Conservation (phyloP, 1,140 invertebrate species). For the Aphaenogaster floridana region DNA sequence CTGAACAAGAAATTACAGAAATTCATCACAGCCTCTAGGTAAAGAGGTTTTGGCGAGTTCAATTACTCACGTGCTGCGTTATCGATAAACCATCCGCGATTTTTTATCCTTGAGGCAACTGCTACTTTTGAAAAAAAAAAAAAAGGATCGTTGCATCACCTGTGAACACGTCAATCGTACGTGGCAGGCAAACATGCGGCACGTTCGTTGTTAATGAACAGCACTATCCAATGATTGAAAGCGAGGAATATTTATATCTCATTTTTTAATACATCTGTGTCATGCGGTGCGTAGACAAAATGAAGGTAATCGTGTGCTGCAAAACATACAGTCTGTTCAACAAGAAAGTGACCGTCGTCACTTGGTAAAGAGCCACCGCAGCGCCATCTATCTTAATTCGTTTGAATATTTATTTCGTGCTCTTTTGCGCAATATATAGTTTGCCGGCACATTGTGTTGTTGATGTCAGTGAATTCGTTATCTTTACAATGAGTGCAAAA, state of each 20-base stretch:
- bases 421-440: too few relatives aligned
- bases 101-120: background rate
- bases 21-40: background rate
- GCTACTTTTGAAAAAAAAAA: background rate
- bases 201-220: conserved; percentile 36
- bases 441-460: too few relatives aligned
- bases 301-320: background rate
- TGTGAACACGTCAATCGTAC: conserved; percentile 4
- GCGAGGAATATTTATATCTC: background rate
- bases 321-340: background rate
- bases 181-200: background rate
- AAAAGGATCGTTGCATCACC: background rate
- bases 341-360: too few relatives aligned
- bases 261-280: background rate
- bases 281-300: background rate
- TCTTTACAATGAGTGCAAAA: too few relatives aligned
- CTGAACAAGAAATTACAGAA: conserved; percentile 14
- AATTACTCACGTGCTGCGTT: conserved; percentile 1
- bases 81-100: conserved; percentile 1
- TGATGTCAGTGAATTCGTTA: too few relatives aligned
- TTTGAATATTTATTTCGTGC: too few relatives aligned
- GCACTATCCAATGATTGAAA: conserved; percentile 40
- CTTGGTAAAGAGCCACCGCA: too few relatives aligned
- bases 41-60: conserved; percentile 1
- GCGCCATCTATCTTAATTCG: too few relatives aligned